These are phyloP conservation scores for Phenganax subtilis DNA, from an alignment of 92 coral and sea anemone species.

Conservation along the genomic window DNA sequence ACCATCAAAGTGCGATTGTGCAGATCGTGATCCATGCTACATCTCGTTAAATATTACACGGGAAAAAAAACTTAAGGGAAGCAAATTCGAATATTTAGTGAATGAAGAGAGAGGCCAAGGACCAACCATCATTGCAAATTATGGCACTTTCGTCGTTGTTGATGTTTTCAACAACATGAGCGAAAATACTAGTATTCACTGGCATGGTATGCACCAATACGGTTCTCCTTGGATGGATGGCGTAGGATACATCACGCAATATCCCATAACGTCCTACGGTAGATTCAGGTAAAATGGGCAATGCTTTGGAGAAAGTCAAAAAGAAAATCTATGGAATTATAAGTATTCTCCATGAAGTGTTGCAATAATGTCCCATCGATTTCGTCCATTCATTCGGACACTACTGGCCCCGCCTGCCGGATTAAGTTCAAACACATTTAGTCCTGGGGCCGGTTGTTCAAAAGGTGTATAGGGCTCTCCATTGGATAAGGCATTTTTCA, in stretches of 20 bases:
- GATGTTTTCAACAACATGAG: constrained; percentile 51
- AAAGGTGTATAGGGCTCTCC: too few species aligned
- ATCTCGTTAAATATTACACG: too few species aligned
- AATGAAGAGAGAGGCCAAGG: not conserved
- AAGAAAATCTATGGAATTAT: not conserved
- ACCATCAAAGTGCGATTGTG: too few species aligned
- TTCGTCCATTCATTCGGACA: too few species aligned
- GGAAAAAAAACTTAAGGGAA: too few species aligned
- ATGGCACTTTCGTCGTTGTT: constrained; percentile 37
- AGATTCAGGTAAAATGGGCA: not conserved
- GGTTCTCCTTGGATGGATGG: constrained; percentile 76
- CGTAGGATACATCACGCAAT: constrained; percentile 65
- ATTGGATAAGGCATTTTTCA: too few species aligned
- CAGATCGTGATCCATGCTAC: too few species aligned
- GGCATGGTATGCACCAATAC: constrained; percentile 66
- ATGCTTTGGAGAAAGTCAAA: not conserved
- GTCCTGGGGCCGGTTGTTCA: too few species aligned
- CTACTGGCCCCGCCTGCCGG: too few species aligned
- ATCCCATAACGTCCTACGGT: constrained; percentile 52
- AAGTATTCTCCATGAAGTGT: not conserved
- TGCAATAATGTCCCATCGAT: too few species aligned
- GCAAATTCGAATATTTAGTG: not conserved
- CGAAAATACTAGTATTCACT: constrained; percentile 63
- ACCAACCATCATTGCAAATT: constrained; percentile 2
- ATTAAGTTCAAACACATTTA: too few species aligned